phyloP scores from a whole-genome alignment of 2,888 invertebrate genomes.

The Agrochola macilenta region DNA sequence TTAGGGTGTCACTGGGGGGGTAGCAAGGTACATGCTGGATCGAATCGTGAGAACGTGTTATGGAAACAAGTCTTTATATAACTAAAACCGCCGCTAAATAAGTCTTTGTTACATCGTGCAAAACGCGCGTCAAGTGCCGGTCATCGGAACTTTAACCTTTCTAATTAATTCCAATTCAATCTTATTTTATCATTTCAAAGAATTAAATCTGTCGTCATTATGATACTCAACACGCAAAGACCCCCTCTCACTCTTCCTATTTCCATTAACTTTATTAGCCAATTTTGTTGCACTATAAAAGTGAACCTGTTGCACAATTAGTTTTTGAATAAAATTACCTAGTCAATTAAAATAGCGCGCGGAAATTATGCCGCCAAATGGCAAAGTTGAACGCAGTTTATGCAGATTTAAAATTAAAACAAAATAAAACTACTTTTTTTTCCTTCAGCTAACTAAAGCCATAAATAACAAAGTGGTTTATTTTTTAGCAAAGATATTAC shows the following conservation, averaged over 20 bases:
- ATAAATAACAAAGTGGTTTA: constrained; percentile 24
- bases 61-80: background rate
- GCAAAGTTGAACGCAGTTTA: constrained; percentile 54
- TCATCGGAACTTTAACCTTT: constrained; percentile 51
- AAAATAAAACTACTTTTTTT: background rate
- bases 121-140: constrained; percentile 11
- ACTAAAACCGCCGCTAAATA: constrained; percentile 12
- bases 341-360: constrained; percentile 30
- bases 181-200: constrained; percentile 44
- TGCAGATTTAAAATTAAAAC: constrained; percentile 20
- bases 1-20: background rate
- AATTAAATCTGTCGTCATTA: constrained; percentile 31
- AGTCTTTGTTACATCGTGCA: constrained; percentile 3
- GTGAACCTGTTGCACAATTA: constrained; percentile 37
- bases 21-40: too few species aligned
- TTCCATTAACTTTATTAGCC: constrained; percentile 38
- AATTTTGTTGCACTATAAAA: constrained; percentile 49
- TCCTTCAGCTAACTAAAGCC: background rate
- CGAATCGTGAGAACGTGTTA: too few species aligned
- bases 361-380: constrained; percentile 52
- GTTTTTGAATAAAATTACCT: constrained; percentile 41
- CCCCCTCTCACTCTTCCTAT: constrained; percentile 2
- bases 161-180: constrained; percentile 56
- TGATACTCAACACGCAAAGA: background rate
- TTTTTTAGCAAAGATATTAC: constrained; percentile 4